Evolutionary conservation across 2,888 invertebrate genomes (phyloP), one percentile per base, ranked within the genome.

Genomic region (Resseliella maxima): DNA sequence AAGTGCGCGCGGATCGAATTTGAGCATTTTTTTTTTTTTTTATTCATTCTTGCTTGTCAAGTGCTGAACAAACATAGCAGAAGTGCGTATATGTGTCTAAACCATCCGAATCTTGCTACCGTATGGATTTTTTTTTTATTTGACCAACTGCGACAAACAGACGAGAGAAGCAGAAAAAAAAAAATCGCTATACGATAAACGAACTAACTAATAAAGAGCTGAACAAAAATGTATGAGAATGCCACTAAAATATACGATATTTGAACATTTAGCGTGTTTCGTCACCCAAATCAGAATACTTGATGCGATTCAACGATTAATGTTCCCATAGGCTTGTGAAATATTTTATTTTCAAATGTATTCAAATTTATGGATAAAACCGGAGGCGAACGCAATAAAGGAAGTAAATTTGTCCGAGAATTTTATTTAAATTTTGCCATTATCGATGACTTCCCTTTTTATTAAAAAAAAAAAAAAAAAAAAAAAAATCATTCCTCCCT

Each of bases 91-190:
- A 2, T 31, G 35, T 50, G 21, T 12, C 2, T 18, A 2, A 3
- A n/a, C 3, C 59, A 72, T 0, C n/a, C 24, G 24, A n/a, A 41
- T 8, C 12, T 72, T 72, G 72, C 72, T 72, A 72, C 72, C 72
- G 72, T 72, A 72, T 72, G 72, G 18, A 72, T 72, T 72, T 59
- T 72, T 72, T 72, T 72, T 59, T 72, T 72, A 35, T 72, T 72
- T 72, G 72, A 72, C 72, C 72, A 72, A 72, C 72, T 72, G 72
- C 31, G 72, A 72, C 72, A 72, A 72, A 72, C 72, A 72, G n/a
- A n/a, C n/a, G n/a, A n/a, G n/a, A n/a, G n/a, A n/a, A n/a, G n/a
- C n/a, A n/a, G n/a, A n/a, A n/a, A n/a, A n/a, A n/a, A n/a, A 72
- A 31, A 35, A 35, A 72, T 31, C 72, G 12, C 31, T 2, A 2